These are phyloP conservation scores for Mythimna lalbum DNA, from an alignment of 2,888 invertebrate species.

Conservation along the genomic window DNA sequence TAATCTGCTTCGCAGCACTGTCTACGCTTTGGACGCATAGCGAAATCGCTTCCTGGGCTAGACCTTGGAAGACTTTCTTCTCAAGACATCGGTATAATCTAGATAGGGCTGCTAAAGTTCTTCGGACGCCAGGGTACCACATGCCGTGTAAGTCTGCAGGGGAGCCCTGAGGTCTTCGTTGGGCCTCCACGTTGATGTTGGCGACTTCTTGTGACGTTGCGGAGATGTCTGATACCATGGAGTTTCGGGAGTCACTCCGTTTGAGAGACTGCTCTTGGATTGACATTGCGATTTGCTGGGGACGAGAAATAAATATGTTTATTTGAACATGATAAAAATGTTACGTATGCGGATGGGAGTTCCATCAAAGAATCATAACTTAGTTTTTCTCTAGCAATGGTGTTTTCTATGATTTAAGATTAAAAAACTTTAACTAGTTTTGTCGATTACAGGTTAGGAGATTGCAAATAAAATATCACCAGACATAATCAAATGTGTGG, in stretches of 20 bases:
- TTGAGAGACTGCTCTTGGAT: constrained; percentile 90
- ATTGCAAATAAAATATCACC: too few species aligned
- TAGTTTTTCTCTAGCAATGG: too few species aligned
- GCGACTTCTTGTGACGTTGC: constrained; percentile 94
- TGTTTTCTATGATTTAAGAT: too few species aligned
- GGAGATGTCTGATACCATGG: constrained; percentile 92
- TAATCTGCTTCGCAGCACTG: constrained; percentile 95
- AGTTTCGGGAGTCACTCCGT: constrained; percentile 93
- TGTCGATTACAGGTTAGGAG: too few species aligned
- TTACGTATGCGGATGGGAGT: too few species aligned
- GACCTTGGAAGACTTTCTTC: constrained; percentile 98
- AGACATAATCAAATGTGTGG: too few species aligned
- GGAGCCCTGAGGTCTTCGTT: constrained; percentile 90
- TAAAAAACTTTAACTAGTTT: too few species aligned
- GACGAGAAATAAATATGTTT: constrained; percentile 20
- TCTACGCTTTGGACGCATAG: constrained; percentile 97
- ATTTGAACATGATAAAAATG: too few species aligned
- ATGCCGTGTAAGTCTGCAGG: constrained; percentile 99
- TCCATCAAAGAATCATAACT: too few species aligned
- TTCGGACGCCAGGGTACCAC: constrained; percentile 99
- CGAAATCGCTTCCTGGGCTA: constrained; percentile 98
- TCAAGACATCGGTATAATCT: constrained; percentile 96
- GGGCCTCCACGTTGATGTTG: constrained; percentile 88
- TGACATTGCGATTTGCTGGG: constrained; percentile 92
- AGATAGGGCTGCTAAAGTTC: constrained; percentile 98